These are phyloP conservation scores for Zaprionus capensis DNA, from an alignment of 1,140 invertebrate genomes.

Conservation along the genomic window DNA sequence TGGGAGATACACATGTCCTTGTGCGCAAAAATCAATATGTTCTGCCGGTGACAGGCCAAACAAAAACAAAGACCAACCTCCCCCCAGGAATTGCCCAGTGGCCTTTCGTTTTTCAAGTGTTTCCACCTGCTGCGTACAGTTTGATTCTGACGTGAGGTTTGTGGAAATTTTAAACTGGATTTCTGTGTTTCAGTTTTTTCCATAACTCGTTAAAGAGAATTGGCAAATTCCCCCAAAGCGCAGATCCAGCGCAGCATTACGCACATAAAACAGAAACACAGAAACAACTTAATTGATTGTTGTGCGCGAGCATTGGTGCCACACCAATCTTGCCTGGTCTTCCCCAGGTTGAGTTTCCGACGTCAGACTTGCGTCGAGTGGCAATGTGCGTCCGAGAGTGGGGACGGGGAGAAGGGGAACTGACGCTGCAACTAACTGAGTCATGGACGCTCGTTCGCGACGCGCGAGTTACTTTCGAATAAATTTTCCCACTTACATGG, in stretches of 20 bases:
- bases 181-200: constrained; percentile 6
- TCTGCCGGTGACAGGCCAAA: constrained; percentile 47
- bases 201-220: constrained; percentile 14
- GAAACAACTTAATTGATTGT: constrained; percentile 45
- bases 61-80: not conserved
- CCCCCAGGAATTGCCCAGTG: constrained; percentile 11
- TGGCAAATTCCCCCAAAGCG: constrained; percentile 20
- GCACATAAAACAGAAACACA: not conserved
- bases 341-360: constrained; percentile 55
- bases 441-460: constrained; percentile 47
- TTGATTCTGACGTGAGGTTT: constrained; percentile 26
- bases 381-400: not conserved
- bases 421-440: constrained; percentile 57
- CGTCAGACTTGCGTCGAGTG: constrained; percentile 48
- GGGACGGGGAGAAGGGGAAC: not conserved
- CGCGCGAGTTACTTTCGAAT: constrained; percentile 61
- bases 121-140: constrained; percentile 32
- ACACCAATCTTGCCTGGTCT: constrained; percentile 59
- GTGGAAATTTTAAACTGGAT: constrained; percentile 31
- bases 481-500: constrained; percentile 76
- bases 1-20: constrained; percentile 28
- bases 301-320: not conserved
- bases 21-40: constrained; percentile 68
- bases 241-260: not conserved
- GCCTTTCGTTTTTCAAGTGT: constrained; percentile 41